A percentile compares a stretch with the other conserved stretches of the same genome.
Evolutionary conservation across 1,140 invertebrate genomes (phyloP).

Genomic region (Cotesia typhae): DNA sequence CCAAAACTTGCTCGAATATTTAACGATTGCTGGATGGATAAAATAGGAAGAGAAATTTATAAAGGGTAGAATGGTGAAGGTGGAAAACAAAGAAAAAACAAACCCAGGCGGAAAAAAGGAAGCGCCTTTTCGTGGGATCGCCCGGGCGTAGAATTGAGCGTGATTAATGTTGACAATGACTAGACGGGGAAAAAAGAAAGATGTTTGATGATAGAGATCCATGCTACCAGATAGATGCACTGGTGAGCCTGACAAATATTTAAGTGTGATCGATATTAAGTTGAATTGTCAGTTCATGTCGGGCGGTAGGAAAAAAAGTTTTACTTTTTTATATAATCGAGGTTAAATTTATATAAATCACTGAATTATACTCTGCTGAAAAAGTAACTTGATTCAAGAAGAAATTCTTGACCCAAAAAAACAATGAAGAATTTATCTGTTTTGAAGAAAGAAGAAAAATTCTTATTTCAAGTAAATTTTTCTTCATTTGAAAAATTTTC

Average conservation of each 20-base stretch:
- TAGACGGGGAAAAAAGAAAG: slow-evolving; percentile 9
- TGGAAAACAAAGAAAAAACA: background rate
- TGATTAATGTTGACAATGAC: slow-evolving; percentile 45
- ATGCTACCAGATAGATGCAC: too few relatives aligned
- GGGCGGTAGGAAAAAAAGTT: too few relatives aligned
- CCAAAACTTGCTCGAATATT: background rate
- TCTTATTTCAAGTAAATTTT: too few relatives aligned
- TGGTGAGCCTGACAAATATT: slow-evolving; percentile 8
- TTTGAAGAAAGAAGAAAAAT: too few relatives aligned
- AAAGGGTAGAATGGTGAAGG: background rate
- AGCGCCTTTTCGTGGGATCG: slow-evolving; percentile 23
- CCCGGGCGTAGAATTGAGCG: slow-evolving; percentile 32
- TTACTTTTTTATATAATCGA: too few relatives aligned
- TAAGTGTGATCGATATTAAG: slow-evolving; percentile 19
- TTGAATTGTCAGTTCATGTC: too few relatives aligned
- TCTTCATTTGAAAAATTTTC: too few relatives aligned
- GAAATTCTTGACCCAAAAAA: too few relatives aligned
- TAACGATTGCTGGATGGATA: background rate
- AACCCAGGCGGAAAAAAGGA: slow-evolving; percentile 15
- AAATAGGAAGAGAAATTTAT: background rate
- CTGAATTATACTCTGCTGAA: too few relatives aligned
- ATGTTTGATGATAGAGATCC: slow-evolving; percentile 13
- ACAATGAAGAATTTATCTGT: too few relatives aligned
- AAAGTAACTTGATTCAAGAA: too few relatives aligned
- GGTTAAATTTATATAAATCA: too few relatives aligned